These are phyloP conservation scores for Mustelus asterias DNA, from an alignment of 2,113 vertebrate species.

Conservation along the genomic window DNA sequence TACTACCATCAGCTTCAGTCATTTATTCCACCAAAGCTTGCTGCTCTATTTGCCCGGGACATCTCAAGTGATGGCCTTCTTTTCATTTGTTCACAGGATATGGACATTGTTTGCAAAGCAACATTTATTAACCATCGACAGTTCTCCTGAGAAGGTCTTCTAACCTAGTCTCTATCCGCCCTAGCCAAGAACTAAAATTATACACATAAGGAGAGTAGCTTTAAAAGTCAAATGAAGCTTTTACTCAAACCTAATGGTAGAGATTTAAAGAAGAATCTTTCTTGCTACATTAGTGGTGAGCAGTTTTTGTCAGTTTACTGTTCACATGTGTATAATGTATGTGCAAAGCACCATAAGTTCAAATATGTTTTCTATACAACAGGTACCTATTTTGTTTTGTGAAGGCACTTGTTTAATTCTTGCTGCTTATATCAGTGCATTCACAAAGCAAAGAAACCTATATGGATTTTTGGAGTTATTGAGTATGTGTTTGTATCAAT, in stretches of 20 bases:
- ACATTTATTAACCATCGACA: not conserved
- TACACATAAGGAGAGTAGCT: not conserved
- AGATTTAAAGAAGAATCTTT: not conserved
- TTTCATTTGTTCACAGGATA: not conserved
- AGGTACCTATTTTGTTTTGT: not conserved
- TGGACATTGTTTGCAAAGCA: not conserved
- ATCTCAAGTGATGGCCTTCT: not conserved
- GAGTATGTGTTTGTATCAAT: not conserved
- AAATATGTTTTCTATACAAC: not conserved
- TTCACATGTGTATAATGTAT: not conserved
- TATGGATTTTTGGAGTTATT: not conserved
- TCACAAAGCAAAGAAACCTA: not conserved
- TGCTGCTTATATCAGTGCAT: not conserved
- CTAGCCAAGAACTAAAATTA: not conserved
- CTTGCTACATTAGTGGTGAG: not conserved
- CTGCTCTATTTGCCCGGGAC: not conserved
- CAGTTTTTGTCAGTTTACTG: not conserved
- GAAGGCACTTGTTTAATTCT: not conserved
- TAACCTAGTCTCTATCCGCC: not conserved
- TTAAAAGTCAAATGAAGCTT: not conserved
- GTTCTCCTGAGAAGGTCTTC: not conserved
- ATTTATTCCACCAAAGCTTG: not conserved
- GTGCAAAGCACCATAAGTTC: not conserved
- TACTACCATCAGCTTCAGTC: not conserved
- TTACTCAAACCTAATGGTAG: not conserved